Evolutionary conservation across 2,888 invertebrate genomes (phyloP), one percentile per base, ranked within the genome.

Genomic region (Lomographa bimaculata): DNA sequence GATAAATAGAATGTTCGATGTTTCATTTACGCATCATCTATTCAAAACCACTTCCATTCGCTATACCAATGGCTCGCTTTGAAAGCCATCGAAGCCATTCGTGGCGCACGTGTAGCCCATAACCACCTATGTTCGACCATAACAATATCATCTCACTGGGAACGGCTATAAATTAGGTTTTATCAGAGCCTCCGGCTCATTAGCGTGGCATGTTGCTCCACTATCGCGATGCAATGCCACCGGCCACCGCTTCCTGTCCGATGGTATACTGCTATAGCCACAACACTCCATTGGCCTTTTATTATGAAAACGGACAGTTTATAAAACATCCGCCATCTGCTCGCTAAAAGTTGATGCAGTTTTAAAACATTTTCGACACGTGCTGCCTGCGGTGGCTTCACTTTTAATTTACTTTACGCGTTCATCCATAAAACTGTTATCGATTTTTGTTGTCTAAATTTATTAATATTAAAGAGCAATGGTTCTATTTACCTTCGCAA

Each of bases 121-220:
- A 47, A 43, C 41, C 46, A 26, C 32, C 49, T 29, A 38, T 20
- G 29, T 14, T 30, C 21, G 26, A 14, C 29, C 43, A 36, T 50
- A 53, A 50, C 54, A 50, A 46, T 64, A 64, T 64, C 60, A 48
- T 38, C 37, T 52, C 43, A 55, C 49, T 34, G 38, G 54, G 53
- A 64, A 50, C 53, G 60, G 47, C 51, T 65, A 71, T 84, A 80
- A 77, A 82, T 82, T 68, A 70, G 64, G 63, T 68, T 73, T 79
- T 79, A 82, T 82, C 81, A 66, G 72, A 69, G 69, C 64, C 63
- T 51, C 54, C 65, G 68, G 70, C 76, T 82, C 82, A 82, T 83
- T 82, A 84, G 72, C 76, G 62, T 61, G 62, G 64, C 73, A 65
- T 70, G 76, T 64, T 72, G 71, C 65, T 59, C 62, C 61, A 56